phyloP scores from a whole-genome alignment of 1,140 invertebrate species.

The Anastrepha obliqua region DNA sequence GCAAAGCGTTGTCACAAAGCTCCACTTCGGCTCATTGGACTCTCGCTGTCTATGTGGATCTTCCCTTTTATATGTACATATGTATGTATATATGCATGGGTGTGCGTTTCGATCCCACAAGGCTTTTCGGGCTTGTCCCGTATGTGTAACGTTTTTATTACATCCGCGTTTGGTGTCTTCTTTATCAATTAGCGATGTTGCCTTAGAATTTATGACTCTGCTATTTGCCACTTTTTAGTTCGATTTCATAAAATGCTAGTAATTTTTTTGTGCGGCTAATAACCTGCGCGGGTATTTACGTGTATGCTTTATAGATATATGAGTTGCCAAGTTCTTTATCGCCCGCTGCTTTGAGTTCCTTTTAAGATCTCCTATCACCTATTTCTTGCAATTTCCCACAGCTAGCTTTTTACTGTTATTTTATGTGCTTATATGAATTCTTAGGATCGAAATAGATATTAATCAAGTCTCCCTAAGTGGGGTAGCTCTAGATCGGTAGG shows the following conservation, averaged over 20 bases:
- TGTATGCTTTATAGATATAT: neutral
- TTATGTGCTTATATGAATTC: too few species aligned
- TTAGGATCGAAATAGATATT: too few species aligned
- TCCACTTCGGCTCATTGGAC: neutral
- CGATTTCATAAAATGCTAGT: constrained; percentile 1
- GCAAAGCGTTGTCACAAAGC: neutral
- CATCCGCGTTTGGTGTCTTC: constrained; percentile 50
- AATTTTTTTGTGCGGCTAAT: neutral
- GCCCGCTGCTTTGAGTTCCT: neutral
- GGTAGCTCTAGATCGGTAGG: too few species aligned
- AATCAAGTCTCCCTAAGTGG: too few species aligned
- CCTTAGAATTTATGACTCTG: constrained; percentile 24
- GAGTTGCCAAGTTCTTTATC: neutral
- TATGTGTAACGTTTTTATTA: constrained; percentile 8
- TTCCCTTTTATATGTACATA: neutral
- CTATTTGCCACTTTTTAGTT: constrained; percentile 42
- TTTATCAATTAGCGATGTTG: constrained; percentile 49
- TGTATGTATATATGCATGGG: neutral
- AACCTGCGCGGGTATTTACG: neutral
- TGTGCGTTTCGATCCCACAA: constrained; percentile 4
- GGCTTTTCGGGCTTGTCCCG: neutral
- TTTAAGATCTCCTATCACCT: neutral
- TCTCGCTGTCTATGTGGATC: neutral
- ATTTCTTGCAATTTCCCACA: neutral
- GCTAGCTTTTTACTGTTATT: neutral